Base-by-base conservation (phyloP, 2,888 invertebrate genomes). In the Drosophila ezoana region DNA sequence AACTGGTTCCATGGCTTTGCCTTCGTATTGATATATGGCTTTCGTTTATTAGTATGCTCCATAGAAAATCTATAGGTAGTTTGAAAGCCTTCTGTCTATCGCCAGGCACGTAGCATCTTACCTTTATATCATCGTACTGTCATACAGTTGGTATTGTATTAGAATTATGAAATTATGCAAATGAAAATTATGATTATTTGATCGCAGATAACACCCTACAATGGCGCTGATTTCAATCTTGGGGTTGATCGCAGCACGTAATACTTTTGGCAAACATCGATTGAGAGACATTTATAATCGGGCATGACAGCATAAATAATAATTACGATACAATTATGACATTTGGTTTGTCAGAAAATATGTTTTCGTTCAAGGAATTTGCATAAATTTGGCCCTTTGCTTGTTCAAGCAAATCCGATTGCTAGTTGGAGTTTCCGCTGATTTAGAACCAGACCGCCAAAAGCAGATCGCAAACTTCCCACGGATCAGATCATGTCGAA, bases 261-360 rank as follows among this genome's bases (percentile, higher is more conserved):
- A 87, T 73, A 81, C 68, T 61, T 76, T 87, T 76, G 65, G 83
- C 71, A 88, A 86, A 80, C 49, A 64, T 43, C 37, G 45, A 56
- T 76, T n/a, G 23, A 8, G 13, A 48, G 28, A 52, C 47, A 60
- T 71, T 72, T 66, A 60, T 76, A 80, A 89, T 83, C 59, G 37
- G 58, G 69, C 89, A 76, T 90, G 86, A 89, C 80, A 69, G 62
- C 90, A 89, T 89, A 77, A 89, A 90, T 89, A 89, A 90, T 89
- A 89, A 90, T 89, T 90, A 89, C 87, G 85, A 58, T 70, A 72
- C 53, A 83, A 87, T 85, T 89, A 89, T 86, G 87, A 87, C 85
- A 71, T 71, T 52, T 37, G 53, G 63, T 32, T 33, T 58, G 52
- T 47, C 14, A 0, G 48, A 40, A 58, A 56, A 60, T 76, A 47